Evolutionary conservation across 2,888 invertebrate species (phyloP).

Genomic region (Polymixis flavicincta): DNA sequence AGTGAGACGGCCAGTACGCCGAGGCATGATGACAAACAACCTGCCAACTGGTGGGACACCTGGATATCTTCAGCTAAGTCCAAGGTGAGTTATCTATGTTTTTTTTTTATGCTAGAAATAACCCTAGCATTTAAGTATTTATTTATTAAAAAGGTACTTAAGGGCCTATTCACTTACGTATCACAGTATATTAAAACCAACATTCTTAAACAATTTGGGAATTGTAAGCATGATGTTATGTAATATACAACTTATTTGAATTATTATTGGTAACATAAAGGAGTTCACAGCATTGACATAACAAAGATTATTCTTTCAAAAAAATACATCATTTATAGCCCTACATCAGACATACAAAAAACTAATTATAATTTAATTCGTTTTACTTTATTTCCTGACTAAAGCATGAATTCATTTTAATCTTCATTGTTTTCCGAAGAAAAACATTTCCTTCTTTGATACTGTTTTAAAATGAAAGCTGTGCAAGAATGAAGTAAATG

Average conservation of each 20-base stretch:
- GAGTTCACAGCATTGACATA: too few relatives aligned
- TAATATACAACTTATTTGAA: neutral
- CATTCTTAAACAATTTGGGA: neutral
- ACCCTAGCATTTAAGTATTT: neutral
- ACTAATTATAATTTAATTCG: too few relatives aligned
- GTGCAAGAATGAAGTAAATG: neutral
- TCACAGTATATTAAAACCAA: neutral
- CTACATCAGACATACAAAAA: too few relatives aligned
- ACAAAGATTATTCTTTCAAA: too few relatives aligned
- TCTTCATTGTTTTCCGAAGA: slow-evolving; percentile 10
- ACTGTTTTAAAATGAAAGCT: slow-evolving; percentile 6
- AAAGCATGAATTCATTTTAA: neutral
- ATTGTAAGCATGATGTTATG: neutral
- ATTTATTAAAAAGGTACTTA: too few relatives aligned
- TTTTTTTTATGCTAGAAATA: neutral
- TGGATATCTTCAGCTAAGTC: slow-evolving; percentile 91
- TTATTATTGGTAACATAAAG: too few relatives aligned
- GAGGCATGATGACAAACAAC: slow-evolving; percentile 74
- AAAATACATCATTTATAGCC: too few relatives aligned
- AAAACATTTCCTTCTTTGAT: neutral
- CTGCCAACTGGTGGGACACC: slow-evolving; percentile 91
- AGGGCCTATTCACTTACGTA: neutral
- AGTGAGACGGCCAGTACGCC: slow-evolving; percentile 74
- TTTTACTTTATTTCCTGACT: neutral
- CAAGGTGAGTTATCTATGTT: slow-evolving; percentile 82